A percentile compares a stretch with the other conserved stretches of the same genome.
Evolutionary conservation across 2,888 invertebrate species (phyloP).

Genomic region (Drosophila eohydei): DNA sequence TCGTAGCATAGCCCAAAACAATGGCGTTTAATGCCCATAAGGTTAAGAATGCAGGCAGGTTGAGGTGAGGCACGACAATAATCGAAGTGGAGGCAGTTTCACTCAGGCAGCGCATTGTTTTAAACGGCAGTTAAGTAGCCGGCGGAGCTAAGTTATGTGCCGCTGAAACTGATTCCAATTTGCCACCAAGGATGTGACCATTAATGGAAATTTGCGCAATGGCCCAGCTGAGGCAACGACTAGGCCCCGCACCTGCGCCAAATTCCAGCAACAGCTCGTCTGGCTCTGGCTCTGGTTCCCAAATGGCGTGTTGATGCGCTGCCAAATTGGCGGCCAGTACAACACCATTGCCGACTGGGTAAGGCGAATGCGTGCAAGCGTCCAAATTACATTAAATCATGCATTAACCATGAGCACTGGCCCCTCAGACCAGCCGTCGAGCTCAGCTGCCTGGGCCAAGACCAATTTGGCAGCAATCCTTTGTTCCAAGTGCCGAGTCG

Average conservation of each 20-base stretch:
- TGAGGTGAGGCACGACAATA: slow-evolving; percentile 37
- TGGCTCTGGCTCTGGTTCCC: slow-evolving; percentile 43
- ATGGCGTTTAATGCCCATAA: slow-evolving; percentile 29
- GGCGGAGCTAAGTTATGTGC: slow-evolving; percentile 61
- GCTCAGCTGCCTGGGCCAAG: slow-evolving; percentile 34
- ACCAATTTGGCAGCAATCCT: slow-evolving; percentile 76
- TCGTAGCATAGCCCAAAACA: slow-evolving; percentile 11
- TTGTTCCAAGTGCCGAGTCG: slow-evolving; percentile 66
- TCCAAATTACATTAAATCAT: slow-evolving; percentile 81
- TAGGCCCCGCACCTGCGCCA: slow-evolving; percentile 41
- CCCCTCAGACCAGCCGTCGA: background rate
- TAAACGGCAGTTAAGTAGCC: slow-evolving; percentile 70
- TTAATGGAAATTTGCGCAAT: slow-evolving; percentile 77
- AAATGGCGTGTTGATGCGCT: slow-evolving; percentile 82
- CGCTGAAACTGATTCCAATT: slow-evolving; percentile 71
- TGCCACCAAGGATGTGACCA: slow-evolving; percentile 79
- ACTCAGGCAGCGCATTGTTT: slow-evolving; percentile 38
- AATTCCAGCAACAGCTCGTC: slow-evolving; percentile 30
- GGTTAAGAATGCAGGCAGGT: background rate
- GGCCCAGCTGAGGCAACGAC: slow-evolving; percentile 54
- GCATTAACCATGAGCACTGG: slow-evolving; percentile 81
- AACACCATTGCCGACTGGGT: slow-evolving; percentile 28
- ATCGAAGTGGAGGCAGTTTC: slow-evolving; percentile 35
- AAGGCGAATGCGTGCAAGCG: slow-evolving; percentile 68
- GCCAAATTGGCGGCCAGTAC: slow-evolving; percentile 70